Percentiles rank a stretch among this genome's conserved stretches.
Evolutionary conservation across 2,888 invertebrate genomes (phyloP).

Genomic region (Merodon equestris): DNA sequence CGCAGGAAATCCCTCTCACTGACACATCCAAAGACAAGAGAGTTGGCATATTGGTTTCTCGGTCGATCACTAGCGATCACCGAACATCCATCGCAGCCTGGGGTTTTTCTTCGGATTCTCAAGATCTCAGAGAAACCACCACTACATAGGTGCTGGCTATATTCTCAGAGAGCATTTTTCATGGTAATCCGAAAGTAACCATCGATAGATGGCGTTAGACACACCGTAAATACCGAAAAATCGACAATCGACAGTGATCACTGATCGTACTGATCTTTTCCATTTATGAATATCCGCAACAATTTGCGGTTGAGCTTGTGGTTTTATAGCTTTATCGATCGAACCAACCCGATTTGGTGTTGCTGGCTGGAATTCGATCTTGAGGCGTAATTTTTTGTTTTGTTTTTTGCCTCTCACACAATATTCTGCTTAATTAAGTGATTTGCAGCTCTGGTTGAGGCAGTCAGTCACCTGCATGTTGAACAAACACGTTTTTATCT

Average conservation of each 20-base stretch:
- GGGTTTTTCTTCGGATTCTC: conserved; percentile 18
- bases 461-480: conserved; percentile 31
- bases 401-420: conserved; percentile 42
- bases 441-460: conserved; percentile 57
- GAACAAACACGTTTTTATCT: conserved; percentile 41
- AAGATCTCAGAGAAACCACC: conserved; percentile 29
- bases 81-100: conserved; percentile 16
- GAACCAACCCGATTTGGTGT: conserved; percentile 39
- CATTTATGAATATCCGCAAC: conserved; percentile 22
- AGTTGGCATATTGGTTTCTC: conserved; percentile 6
- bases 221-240: conserved; percentile 21
- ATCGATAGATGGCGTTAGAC: conserved; percentile 59
- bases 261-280: neutral
- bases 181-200: conserved; percentile 15
- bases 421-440: conserved; percentile 61
- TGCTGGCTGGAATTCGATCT: conserved; percentile 52
- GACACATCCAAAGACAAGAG: conserved; percentile 24
- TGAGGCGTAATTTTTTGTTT: conserved; percentile 47
- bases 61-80: conserved; percentile 35
- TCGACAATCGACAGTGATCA: conserved; percentile 5
- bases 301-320: conserved; percentile 63
- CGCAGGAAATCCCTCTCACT: conserved; percentile 24
- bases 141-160: too few relatives aligned
- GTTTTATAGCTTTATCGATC: conserved; percentile 65
- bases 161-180: too few relatives aligned